Conservation (phyloP, 2,888 invertebrate species). For the Coenonympha arcania region DNA sequence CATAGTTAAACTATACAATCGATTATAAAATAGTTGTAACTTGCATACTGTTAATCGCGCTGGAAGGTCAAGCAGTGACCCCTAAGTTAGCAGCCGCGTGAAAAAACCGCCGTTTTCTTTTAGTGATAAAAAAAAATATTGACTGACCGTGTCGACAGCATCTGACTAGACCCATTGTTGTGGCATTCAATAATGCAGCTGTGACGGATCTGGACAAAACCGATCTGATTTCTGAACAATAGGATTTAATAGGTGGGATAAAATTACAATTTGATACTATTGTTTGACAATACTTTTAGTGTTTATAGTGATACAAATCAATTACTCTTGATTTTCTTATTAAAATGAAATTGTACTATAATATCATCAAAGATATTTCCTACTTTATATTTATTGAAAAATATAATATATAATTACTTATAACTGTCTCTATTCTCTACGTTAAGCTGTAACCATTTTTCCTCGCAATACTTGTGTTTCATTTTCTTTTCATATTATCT, state of each 20-base stretch:
- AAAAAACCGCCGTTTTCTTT: slow-evolving; percentile 19
- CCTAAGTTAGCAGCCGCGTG: slow-evolving; percentile 14
- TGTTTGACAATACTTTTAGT: neutral
- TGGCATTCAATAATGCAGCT: neutral
- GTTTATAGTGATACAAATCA: too few relatives aligned
- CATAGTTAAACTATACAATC: slow-evolving; percentile 40
- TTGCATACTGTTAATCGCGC: slow-evolving; percentile 32
- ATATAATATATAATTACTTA: too few relatives aligned
- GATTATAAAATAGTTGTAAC: slow-evolving; percentile 47
- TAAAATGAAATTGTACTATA: too few relatives aligned
- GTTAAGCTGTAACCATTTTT: too few relatives aligned
- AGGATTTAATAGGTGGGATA: neutral
- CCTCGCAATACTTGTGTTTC: too few relatives aligned
- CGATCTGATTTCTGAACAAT: neutral
- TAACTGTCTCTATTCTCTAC: too few relatives aligned
- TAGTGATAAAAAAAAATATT: slow-evolving; percentile 13
- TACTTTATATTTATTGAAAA: too few relatives aligned
- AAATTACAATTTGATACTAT: neutral
- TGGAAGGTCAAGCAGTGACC: slow-evolving; percentile 35
- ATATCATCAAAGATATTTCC: too few relatives aligned
- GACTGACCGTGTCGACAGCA: slow-evolving; percentile 8
- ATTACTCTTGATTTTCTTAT: too few relatives aligned
- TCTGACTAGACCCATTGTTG: neutral
- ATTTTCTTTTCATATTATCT: too few relatives aligned
- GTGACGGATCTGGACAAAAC: neutral